Evolutionary conservation across 2,888 invertebrate species (phyloP).

Genomic region (Cartodere bifasciata): DNA sequence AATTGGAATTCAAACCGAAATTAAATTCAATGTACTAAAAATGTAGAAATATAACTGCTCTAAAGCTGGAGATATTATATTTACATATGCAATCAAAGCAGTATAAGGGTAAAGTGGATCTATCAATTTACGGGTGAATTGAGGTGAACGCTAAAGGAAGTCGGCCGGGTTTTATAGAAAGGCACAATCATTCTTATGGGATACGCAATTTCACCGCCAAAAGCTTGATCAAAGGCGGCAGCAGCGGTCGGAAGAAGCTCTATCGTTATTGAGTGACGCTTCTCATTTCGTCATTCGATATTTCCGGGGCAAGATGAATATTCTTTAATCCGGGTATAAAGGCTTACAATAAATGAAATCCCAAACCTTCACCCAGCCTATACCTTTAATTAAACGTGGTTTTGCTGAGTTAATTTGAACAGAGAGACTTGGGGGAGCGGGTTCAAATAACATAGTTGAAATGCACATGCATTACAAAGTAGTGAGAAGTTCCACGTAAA

Average conservation of each 20-base stretch:
- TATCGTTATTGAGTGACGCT: conserved; percentile 20
- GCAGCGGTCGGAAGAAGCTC: conserved; percentile 19
- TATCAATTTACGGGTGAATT: conserved; percentile 14
- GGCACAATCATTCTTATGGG: conserved; percentile 17
- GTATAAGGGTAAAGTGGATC: conserved; percentile 10
- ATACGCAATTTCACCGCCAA: conserved; percentile 11
- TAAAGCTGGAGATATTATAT: too few relatives aligned
- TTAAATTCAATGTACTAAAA: too few relatives aligned
- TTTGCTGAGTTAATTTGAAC: too few relatives aligned
- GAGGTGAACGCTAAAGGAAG: conserved; percentile 16
- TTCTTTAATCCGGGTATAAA: conserved; percentile 1
- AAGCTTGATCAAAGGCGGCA: conserved; percentile 18
- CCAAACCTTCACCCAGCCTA: conserved; percentile 2
- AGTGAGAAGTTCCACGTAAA: conserved; percentile 13
- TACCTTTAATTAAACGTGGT: too few relatives aligned
- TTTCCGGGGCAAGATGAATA: conserved; percentile 13
- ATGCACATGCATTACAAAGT: conserved; percentile 19
- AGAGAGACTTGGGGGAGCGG: too few relatives aligned
- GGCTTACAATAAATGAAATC: conserved; percentile 7
- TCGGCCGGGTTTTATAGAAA: conserved; percentile 16
- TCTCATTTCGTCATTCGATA: conserved; percentile 19
- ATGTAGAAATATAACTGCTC: too few relatives aligned
- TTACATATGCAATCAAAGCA: too few relatives aligned
- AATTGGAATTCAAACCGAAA: too few relatives aligned
- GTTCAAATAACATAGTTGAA: too few relatives aligned